Conservation (phyloP, 2,113 vertebrate species). For the Gymnobelideus leadbeateri region DNA sequence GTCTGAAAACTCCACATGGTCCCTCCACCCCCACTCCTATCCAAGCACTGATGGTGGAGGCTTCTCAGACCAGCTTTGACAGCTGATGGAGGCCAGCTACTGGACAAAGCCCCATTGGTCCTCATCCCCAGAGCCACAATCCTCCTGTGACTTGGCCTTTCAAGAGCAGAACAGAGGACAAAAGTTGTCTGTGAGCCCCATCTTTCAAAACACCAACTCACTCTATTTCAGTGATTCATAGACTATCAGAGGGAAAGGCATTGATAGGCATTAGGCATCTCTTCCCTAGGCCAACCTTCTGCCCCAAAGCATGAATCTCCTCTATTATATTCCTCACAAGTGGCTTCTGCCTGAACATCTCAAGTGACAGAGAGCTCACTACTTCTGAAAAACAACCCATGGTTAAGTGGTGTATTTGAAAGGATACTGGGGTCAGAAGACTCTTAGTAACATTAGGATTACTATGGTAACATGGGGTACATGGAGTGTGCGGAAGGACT, state of each 20-base stretch:
- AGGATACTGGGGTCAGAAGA: neutral
- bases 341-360: neutral
- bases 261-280: neutral
- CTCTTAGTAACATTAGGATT: neutral
- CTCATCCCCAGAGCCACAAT: neutral
- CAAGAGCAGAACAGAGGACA: neutral
- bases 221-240: neutral
- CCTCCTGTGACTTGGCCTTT: neutral
- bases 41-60: neutral
- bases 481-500: too few relatives aligned
- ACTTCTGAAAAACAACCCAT: neutral
- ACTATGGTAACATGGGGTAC: neutral
- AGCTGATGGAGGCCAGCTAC: neutral
- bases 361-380: neutral
- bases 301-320: neutral
- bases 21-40: neutral
- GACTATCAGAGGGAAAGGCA: neutral
- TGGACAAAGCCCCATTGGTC: neutral
- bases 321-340: neutral
- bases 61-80: neutral
- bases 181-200: neutral
- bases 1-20: constrained; percentile 23
- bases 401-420: neutral
- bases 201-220: neutral
- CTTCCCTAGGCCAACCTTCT: neutral